These are phyloP conservation scores for Phacellophora camtschatica DNA, from an alignment of 30 jellyfish, hydroid and myxozoan genomes.

Conservation along the genomic window DNA sequence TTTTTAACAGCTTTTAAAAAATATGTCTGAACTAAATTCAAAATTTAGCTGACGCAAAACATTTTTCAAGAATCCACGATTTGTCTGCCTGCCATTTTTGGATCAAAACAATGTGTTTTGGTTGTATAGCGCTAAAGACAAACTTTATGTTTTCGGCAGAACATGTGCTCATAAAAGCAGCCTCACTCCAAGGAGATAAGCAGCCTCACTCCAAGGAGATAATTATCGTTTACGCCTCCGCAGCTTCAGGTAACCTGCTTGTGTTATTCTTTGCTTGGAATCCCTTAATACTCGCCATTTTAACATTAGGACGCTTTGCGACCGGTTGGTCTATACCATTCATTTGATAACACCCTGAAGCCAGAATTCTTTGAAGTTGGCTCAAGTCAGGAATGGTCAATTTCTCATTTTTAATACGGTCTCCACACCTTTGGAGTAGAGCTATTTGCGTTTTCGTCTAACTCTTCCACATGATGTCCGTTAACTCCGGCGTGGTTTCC, in stretches of 20 bases:
- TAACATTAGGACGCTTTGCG: slow-evolving; percentile 43
- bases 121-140: no score
- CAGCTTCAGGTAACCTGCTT: slow-evolving; percentile 9
- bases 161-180: no score
- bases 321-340: not conserved
- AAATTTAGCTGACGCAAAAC: no score
- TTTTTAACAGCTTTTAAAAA: no score
- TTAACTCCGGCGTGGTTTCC: slow-evolving; percentile 76
- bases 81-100: no score
- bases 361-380: not conserved
- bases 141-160: no score
- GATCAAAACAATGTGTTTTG: no score
- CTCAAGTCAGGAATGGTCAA: not conserved
- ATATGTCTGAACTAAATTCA: no score
- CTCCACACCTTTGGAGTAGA: slow-evolving; percentile 99
- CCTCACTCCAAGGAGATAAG: no score
- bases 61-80: no score
- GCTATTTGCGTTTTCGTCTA: slow-evolving; percentile 86
- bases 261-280: slow-evolving; percentile 2
- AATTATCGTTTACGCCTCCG: no score
- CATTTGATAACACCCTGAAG: not conserved
- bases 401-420: slow-evolving; percentile 75
- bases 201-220: no score
- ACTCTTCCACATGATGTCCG: slow-evolving; percentile 92
- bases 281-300: slow-evolving; percentile 26